phyloP scores from a whole-genome alignment of 2,113 vertebrate species.

The Procavia capensis region DNA sequence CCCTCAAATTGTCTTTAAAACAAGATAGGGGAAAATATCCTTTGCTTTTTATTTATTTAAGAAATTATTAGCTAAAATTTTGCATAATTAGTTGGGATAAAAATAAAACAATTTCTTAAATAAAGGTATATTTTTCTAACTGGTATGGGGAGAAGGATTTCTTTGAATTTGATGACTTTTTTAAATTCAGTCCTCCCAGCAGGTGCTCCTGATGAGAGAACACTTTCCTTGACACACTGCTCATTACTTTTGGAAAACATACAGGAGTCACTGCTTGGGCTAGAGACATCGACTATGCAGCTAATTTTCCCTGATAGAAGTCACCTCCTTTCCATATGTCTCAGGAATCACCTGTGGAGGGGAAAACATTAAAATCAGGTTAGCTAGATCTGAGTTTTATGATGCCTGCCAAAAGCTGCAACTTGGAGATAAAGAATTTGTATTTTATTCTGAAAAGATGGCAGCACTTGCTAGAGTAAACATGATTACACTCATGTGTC shows the following conservation, averaged over 20 bases:
- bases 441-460: conserved; percentile 29
- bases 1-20: not conserved
- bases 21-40: not conserved
- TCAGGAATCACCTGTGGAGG: conserved; percentile 53
- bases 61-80: not conserved
- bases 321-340: conserved; percentile 41
- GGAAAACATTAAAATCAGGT: conserved; percentile 73
- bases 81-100: not conserved
- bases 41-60: conserved; percentile 39
- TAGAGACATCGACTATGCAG: not conserved
- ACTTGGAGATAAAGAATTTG: conserved; percentile 74
- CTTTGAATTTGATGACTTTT: not conserved
- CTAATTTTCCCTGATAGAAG: conserved; percentile 19
- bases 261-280: not conserved
- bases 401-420: conserved; percentile 77
- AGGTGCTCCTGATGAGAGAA: not conserved
- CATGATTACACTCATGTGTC: not conserved
- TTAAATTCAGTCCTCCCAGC: not conserved
- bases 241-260: not conserved
- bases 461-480: not conserved
- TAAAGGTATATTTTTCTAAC: not conserved
- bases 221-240: not conserved
- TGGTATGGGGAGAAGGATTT: not conserved
- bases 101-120: conserved; percentile 4
- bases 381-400: conserved; percentile 75